Conservation (phyloP, 2,888 invertebrate species). For the Acrocera orbiculus region DNA sequence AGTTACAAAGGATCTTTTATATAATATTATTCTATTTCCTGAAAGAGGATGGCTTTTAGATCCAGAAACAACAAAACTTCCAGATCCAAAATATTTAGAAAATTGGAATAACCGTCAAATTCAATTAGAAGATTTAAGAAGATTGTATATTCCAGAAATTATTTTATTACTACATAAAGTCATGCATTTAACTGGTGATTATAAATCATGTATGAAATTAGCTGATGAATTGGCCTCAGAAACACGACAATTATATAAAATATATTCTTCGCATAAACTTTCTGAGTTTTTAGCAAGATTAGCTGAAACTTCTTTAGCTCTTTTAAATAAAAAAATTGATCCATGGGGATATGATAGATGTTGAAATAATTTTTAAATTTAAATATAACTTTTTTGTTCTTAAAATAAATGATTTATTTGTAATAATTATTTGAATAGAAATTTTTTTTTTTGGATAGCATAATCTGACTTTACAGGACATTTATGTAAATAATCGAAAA, state of each 20-base stretch:
- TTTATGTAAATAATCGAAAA: too few relatives aligned
- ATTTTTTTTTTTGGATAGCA: too few relatives aligned
- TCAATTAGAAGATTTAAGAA: conserved; percentile 57
- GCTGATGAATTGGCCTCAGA: conserved; percentile 67
- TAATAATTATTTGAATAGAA: too few relatives aligned
- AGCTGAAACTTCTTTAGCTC: conserved; percentile 55
- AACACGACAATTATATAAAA: conserved; percentile 60
- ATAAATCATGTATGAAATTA: conserved; percentile 60
- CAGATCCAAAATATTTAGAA: conserved; percentile 30
- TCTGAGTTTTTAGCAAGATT: conserved; percentile 58
- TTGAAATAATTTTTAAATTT: too few relatives aligned
- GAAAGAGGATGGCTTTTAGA: conserved; percentile 82
- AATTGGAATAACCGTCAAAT: conserved; percentile 37
- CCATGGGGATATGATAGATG: conserved; percentile 75
- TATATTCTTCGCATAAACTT: conserved; percentile 59
- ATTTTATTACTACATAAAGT: conserved; percentile 61
- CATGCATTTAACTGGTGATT: conserved; percentile 54
- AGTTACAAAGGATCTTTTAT: conserved; percentile 61
- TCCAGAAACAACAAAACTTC: conserved; percentile 36
- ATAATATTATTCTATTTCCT: conserved; percentile 75
- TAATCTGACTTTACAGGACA: too few relatives aligned
- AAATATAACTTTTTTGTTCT: too few relatives aligned
- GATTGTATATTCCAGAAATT: conserved; percentile 70
- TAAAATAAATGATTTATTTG: too few relatives aligned
- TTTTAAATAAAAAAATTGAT: conserved; percentile 62